Percentiles rank a stretch among this genome's conserved stretches.
phyloP scores from a whole-genome alignment of 1,140 invertebrate genomes.

The Laodelphax striatellus region DNA sequence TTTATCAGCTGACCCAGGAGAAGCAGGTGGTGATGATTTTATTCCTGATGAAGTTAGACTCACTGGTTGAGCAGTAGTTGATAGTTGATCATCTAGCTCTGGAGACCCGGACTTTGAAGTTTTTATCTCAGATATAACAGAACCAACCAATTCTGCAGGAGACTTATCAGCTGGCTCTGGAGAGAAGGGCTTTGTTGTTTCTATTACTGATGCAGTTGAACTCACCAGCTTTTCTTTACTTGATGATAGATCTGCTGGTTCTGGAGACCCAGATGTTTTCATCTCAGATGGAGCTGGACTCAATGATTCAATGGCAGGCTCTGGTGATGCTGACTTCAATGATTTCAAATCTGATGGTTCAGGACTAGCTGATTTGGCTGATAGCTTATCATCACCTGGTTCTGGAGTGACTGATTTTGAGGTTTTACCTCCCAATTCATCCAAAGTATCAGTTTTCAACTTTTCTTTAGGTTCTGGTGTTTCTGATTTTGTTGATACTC shows the following conservation, averaged over 20 bases:
- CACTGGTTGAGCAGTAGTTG: too few relatives aligned
- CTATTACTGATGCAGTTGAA: neutral
- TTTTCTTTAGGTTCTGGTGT: slow-evolving; percentile 30
- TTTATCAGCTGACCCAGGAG: too few relatives aligned
- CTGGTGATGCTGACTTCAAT: neutral
- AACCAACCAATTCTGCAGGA: neutral
- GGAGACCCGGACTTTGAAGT: too few relatives aligned
- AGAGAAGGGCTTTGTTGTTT: neutral
- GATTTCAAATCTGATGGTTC: neutral
- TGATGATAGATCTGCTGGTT: neutral
- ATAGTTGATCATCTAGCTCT: too few relatives aligned
- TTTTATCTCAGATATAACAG: too few relatives aligned
- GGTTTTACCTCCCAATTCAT: too few relatives aligned
- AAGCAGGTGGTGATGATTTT: too few relatives aligned
- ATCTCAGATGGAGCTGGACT: neutral
- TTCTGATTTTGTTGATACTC: slow-evolving; percentile 35
- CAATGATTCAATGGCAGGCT: neutral
- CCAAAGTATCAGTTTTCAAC: slow-evolving; percentile 33
- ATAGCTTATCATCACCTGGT: neutral
- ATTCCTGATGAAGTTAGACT: too few relatives aligned
- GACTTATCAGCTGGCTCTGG: neutral
- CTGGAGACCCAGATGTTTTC: neutral
- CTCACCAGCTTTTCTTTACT: neutral
- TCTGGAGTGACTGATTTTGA: neutral
- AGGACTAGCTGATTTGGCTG: neutral